Conservation (phyloP, 2,888 invertebrate genomes). For the Tenthredo amoena region DNA sequence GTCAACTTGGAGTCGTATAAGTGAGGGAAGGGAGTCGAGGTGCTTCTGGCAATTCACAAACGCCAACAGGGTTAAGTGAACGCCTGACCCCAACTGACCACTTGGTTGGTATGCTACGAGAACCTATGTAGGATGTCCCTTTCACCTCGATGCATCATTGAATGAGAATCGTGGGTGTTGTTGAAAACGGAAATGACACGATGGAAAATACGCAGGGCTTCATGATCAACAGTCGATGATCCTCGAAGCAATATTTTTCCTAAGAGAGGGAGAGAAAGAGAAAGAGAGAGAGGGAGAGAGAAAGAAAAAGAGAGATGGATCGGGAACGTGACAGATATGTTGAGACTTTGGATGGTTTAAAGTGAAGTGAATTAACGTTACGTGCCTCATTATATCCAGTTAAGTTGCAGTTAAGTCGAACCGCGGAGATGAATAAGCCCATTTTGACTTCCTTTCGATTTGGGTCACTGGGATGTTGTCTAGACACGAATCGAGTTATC, state of each 20-base stretch:
- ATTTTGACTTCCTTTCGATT: slow-evolving; percentile 31
- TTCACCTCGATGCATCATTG: slow-evolving; percentile 2
- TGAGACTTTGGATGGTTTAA: slow-evolving; percentile 54
- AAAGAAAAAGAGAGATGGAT: background rate
- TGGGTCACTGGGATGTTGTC: slow-evolving; percentile 26
- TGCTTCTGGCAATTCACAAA: slow-evolving; percentile 71
- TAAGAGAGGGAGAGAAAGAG: background rate
- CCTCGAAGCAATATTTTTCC: background rate
- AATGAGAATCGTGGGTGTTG: background rate
- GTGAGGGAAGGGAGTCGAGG: slow-evolving; percentile 46
- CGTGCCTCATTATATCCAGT: slow-evolving; percentile 64
- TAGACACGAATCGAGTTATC: slow-evolving; percentile 24
- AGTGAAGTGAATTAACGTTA: slow-evolving; percentile 63
- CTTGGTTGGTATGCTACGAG: slow-evolving; percentile 2
- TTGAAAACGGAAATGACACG: background rate
- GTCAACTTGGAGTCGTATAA: slow-evolving; percentile 16
- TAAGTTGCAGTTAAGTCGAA: slow-evolving; percentile 55
- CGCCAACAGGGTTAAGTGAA: slow-evolving; percentile 71
- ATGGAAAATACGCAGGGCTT: background rate
- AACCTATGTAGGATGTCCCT: slow-evolving; percentile 16
- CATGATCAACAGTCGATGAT: slow-evolving; percentile 12
- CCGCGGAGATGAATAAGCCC: slow-evolving; percentile 18
- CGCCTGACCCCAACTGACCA: slow-evolving; percentile 66
- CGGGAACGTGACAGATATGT: slow-evolving; percentile 20
- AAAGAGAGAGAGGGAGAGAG: background rate